phyloP scores from a whole-genome alignment of 2,113 vertebrate genomes.

The Nerophis ophidion region DNA sequence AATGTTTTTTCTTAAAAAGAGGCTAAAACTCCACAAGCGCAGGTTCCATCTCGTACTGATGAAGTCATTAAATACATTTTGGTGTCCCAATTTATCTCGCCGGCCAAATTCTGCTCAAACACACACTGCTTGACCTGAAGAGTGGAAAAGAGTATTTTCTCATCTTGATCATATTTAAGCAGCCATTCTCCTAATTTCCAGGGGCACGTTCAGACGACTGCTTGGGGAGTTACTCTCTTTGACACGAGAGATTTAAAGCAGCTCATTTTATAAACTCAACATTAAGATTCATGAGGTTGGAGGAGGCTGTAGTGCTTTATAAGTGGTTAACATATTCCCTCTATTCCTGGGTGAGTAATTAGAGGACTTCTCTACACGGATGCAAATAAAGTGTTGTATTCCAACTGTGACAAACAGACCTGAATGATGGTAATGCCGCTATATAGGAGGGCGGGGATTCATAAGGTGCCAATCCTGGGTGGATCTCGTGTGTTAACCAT shows the following conservation, averaged over 20 bases:
- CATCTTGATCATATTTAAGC: conserved; percentile 58
- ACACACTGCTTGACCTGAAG: conserved; percentile 73
- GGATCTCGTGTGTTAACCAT: no score
- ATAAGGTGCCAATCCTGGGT: no score
- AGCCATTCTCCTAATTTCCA: conserved; percentile 46
- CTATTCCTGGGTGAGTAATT: conserved; percentile 44
- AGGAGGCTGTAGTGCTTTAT: conserved; percentile 34
- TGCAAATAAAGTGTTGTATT: conserved; percentile 29
- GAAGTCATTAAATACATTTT: conserved; percentile 55
- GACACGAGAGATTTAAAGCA: conserved; percentile 47
- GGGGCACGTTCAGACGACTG: conserved; percentile 52
- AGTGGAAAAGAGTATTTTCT: conserved; percentile 57
- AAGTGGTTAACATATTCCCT: conserved; percentile 36
- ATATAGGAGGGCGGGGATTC: not conserved
- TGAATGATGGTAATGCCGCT: not conserved
- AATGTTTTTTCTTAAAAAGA: conserved; percentile 3
- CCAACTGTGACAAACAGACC: conserved; percentile 12
- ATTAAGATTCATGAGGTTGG: conserved; percentile 58
- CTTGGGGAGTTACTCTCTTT: conserved; percentile 43
- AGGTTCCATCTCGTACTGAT: conserved; percentile 37
- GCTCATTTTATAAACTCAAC: conserved; percentile 39
- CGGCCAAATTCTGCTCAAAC: conserved; percentile 70
- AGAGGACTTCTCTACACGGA: conserved; percentile 31
- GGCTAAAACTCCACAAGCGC: conserved; percentile 39
- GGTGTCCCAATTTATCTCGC: conserved; percentile 51